These are phyloP conservation scores for Phalera bucephala DNA, from an alignment of 2,888 invertebrate species.

Conservation along the genomic window DNA sequence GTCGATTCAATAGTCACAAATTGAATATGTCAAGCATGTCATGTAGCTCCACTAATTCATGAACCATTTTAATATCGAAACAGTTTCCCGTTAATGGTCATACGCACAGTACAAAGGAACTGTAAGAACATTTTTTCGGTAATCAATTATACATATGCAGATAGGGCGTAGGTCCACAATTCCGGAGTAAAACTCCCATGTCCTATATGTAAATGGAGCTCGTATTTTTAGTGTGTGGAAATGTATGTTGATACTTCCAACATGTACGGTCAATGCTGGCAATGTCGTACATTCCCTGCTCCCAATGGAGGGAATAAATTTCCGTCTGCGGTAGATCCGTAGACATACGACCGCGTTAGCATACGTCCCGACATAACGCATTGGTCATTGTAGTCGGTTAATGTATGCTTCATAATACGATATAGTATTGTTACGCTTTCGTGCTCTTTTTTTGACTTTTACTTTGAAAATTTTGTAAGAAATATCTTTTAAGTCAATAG, in stretches of 20 bases:
- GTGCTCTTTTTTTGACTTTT: neutral
- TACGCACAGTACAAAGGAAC: no score
- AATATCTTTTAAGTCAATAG: neutral
- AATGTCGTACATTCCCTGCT: conserved; percentile 39
- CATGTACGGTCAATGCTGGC: conserved; percentile 23
- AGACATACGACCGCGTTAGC: conserved; percentile 27
- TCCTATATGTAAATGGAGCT: conserved; percentile 7
- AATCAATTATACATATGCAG: no score
- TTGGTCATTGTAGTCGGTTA: conserved; percentile 26
- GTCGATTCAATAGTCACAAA: no score
- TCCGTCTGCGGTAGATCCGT: conserved; percentile 36
- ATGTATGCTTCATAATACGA: conserved; percentile 19
- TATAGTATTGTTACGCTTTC: conserved; percentile 6
- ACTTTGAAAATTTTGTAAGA: neutral
- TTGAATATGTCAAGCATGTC: no score
- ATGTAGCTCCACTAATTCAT: no score
- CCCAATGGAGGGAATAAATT: conserved; percentile 45
- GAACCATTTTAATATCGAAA: no score
- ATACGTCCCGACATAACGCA: conserved; percentile 30
- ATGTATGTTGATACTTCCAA: conserved; percentile 20
- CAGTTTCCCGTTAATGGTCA: no score
- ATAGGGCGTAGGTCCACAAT: no score
- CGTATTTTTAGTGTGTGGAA: no score
- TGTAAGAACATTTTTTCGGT: no score
- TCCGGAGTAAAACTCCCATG: neutral